Conservation (phyloP, 2,888 invertebrate genomes). For the Agrochola lota region DNA sequence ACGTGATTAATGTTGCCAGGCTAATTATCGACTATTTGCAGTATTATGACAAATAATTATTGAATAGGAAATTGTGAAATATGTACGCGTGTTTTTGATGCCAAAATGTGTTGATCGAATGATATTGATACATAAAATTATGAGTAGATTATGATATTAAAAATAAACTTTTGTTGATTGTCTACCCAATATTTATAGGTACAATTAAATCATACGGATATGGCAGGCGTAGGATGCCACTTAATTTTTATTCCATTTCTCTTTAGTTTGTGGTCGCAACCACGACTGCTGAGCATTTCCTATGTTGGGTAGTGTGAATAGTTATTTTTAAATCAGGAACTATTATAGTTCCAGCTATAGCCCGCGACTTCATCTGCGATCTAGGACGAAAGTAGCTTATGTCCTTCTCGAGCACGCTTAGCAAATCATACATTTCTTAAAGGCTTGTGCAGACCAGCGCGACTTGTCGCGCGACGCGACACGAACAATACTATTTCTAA, state of each 20-base stretch:
- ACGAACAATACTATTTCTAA: too few relatives aligned
- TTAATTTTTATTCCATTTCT: slow-evolving; percentile 9
- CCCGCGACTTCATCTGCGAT: too few relatives aligned
- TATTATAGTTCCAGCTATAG: too few relatives aligned
- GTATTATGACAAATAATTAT: slow-evolving; percentile 29
- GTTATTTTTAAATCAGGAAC: neutral
- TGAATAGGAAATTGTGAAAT: slow-evolving; percentile 22
- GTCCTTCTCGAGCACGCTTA: too few relatives aligned
- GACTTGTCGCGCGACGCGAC: too few relatives aligned
- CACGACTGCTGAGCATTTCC: neutral
- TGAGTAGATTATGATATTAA: neutral
- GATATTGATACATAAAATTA: neutral
- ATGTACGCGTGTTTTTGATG: neutral
- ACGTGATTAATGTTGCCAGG: slow-evolving; percentile 39
- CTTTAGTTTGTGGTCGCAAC: neutral
- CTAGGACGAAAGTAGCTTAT: too few relatives aligned
- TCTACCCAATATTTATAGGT: neutral
- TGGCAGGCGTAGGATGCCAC: neutral
- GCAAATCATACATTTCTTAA: too few relatives aligned
- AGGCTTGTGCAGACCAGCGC: too few relatives aligned
- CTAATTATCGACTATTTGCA: slow-evolving; percentile 39
- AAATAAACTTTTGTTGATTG: neutral
- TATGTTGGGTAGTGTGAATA: too few relatives aligned
- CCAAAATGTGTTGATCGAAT: neutral
- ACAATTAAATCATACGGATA: slow-evolving; percentile 13